These are phyloP conservation scores for Erebia aethiops DNA, from an alignment of 2,888 invertebrate genomes.

Conservation along the genomic window DNA sequence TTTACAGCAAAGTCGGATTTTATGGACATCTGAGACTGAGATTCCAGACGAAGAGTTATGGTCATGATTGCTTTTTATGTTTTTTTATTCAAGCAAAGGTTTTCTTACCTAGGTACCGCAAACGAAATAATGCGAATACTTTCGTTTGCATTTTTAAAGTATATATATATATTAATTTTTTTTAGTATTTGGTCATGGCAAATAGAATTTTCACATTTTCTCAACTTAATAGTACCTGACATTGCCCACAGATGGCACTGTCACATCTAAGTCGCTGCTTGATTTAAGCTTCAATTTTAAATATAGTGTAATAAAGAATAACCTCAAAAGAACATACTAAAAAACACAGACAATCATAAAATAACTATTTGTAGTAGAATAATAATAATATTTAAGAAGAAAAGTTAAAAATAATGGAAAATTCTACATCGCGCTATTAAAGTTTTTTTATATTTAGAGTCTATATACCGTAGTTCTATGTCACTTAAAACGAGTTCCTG, in stretches of 20 bases:
- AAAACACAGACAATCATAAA: not conserved
- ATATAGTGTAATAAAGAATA: not conserved
- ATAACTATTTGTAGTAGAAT: not conserved
- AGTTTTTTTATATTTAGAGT: slow-evolving; percentile 43
- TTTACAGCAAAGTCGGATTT: slow-evolving; percentile 74
- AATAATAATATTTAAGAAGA: not conserved
- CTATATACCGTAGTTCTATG: slow-evolving; percentile 38
- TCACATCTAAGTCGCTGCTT: not conserved
- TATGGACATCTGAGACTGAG: slow-evolving; percentile 65
- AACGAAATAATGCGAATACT: not conserved
- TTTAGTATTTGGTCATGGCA: not conserved
- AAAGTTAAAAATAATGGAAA: not conserved
- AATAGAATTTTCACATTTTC: not conserved
- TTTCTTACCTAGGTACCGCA: not conserved
- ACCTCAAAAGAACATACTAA: not conserved
- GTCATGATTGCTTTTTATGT: slow-evolving; percentile 57
- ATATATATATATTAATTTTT: too few relatives aligned
- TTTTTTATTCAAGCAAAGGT: slow-evolving; percentile 37
- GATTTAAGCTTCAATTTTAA: not conserved
- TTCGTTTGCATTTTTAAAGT: not conserved
- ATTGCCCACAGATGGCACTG: slow-evolving; percentile 57
- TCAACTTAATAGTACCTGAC: not conserved
- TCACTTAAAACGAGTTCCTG: slow-evolving; percentile 53
- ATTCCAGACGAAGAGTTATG: slow-evolving; percentile 59
- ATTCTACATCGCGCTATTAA: slow-evolving; percentile 57